Conservation (phyloP, 2,797 vertebrate genomes). For the Sebastes umbrosus region DNA sequence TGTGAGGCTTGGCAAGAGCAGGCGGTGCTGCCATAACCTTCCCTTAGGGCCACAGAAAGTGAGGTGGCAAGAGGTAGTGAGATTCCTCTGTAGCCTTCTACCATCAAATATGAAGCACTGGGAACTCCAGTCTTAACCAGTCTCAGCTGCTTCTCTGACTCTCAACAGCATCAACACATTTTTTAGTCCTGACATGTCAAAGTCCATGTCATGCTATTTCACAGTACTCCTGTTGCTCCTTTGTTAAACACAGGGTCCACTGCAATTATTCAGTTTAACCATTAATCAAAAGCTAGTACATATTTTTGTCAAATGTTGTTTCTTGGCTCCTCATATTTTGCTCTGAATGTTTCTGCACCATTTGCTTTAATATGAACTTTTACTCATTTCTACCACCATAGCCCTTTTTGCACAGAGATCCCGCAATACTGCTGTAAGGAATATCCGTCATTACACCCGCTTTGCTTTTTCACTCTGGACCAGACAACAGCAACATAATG, state of each 20-base stretch:
- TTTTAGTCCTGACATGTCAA: background rate
- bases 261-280: background rate
- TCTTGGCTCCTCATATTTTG: background rate
- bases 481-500: too few relatives aligned
- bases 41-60: conserved; percentile 39
- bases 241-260: background rate
- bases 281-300: background rate
- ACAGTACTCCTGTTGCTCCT: background rate
- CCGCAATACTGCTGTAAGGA: too few relatives aligned
- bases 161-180: background rate
- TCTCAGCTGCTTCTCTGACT: background rate
- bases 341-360: background rate
- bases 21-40: conserved; percentile 45
- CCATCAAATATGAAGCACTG: conserved; percentile 29
- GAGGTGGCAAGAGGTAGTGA: conserved; percentile 30
- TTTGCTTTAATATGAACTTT: background rate
- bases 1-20: conserved; percentile 56
- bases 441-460: fast-evolving
- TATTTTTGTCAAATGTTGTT: background rate
- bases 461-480: too few relatives aligned
- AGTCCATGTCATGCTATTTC: background rate
- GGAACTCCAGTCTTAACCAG: conserved; percentile 9
- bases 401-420: background rate
- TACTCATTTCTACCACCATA: background rate
- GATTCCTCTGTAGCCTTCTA: conserved; percentile 13